Evolutionary conservation across 2,797 vertebrate genomes (phyloP).

Genomic region (Limnodromus scolopaceus): DNA sequence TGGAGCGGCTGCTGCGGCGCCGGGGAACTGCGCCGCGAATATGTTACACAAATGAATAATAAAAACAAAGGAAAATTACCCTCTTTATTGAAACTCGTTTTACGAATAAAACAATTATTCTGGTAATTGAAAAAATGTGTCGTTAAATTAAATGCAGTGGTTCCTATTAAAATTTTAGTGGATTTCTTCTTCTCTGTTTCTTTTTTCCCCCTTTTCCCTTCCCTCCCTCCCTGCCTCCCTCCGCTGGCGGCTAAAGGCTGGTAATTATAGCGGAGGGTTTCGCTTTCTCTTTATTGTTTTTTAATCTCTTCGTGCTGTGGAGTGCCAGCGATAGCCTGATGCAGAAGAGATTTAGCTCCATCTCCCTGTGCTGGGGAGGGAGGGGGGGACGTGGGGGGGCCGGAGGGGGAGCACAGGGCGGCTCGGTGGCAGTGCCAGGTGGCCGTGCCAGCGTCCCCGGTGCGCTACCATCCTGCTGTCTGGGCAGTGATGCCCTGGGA

Average conservation of each 20-base stretch:
- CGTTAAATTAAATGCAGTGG: slow-evolving; percentile 87
- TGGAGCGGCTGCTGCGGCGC: neutral
- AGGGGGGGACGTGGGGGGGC: neutral
- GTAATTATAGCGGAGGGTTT: slow-evolving; percentile 83
- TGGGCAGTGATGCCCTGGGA: fast-evolving
- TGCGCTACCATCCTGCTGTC: neutral
- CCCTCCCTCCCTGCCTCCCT: slow-evolving; percentile 26
- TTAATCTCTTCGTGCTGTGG: slow-evolving; percentile 82
- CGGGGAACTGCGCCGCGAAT: slow-evolving; percentile 41
- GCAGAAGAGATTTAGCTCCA: slow-evolving; percentile 74
- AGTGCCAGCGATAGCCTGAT: slow-evolving; percentile 74
- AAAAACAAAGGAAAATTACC: slow-evolving; percentile 85
- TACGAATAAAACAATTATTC: slow-evolving; percentile 89
- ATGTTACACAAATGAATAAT: slow-evolving; percentile 82
- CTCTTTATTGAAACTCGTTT: slow-evolving; percentile 85
- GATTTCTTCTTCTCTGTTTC: slow-evolving; percentile 70
- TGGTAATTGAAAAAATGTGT: slow-evolving; percentile 89
- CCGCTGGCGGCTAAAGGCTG: slow-evolving; percentile 80
- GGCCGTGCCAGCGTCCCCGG: fast-evolving
- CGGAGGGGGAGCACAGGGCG: neutral
- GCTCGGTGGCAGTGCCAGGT: neutral
- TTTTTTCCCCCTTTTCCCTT: neutral
- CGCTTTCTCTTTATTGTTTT: slow-evolving; percentile 85
- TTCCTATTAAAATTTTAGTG: slow-evolving; percentile 89
- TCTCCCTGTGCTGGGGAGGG: neutral